Evolutionary conservation across 1,140 invertebrate species (phyloP), one percentile per base, ranked within the genome.

Genomic region (Anastrepha obliqua): DNA sequence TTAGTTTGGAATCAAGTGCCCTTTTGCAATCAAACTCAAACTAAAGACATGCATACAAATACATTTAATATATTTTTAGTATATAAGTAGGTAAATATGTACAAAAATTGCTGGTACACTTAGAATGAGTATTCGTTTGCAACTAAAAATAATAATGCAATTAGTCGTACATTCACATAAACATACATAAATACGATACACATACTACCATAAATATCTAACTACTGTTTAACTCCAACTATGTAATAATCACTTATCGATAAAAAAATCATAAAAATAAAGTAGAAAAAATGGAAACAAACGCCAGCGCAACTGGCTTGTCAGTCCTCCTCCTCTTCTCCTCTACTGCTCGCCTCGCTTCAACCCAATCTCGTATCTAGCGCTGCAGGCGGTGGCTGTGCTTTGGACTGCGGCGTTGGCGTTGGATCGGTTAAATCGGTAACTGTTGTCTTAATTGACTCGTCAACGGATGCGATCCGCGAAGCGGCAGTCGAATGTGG

Each of bases 41-140:
- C 8, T 39, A 9, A 67, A 62, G 9, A 17, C 60, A 62, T 62
- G 11, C 5, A 62, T 62, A 17, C 60, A 8, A 62, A 62, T 62
- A 13, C 17, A 62, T 62, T 29, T 62, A 4, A 62, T 62, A 62
- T 62, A 62, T 17, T 29, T 29, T 29, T 29, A 29, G 15, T 17
- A 62, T 62, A 17, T 62, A 62, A 15, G 51, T 55, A 55, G 6
- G 11, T 13, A 62, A 15, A 17, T 62, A 62, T 11, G 60, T n/a
- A 5, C 60, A 67, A 5, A 67, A 29, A 67, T 39, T 81, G 29
- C n/a, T 47, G 11, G 47, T 58, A 81, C 74, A 55, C 51, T 81
- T 55, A 81, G 74, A 81, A 81, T 81, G 74, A 81, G 74, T 81
- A 81, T 81, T 81, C 17, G 47, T 81, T 55, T 1, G 55, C 44